These are phyloP conservation scores for Pogonocichla stellata DNA, from an alignment of 2,113 vertebrate species.

Conservation along the genomic window DNA sequence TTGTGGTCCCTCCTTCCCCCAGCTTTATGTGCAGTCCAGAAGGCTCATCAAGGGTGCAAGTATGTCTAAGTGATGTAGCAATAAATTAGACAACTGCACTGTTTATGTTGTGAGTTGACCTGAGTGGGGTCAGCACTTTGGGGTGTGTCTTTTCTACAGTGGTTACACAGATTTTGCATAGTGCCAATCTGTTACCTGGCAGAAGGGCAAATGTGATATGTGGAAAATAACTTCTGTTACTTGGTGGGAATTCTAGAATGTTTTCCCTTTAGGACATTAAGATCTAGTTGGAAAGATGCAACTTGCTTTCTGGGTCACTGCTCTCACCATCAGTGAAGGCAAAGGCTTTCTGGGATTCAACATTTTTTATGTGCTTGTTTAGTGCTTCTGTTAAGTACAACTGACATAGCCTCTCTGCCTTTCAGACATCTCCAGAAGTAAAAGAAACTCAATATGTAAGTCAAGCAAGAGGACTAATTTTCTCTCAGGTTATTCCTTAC, in stretches of 20 bases:
- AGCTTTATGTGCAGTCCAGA: neutral
- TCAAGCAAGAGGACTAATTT: constrained; percentile 6
- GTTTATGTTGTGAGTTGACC: neutral
- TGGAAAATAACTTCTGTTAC: neutral
- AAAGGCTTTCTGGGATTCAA: neutral
- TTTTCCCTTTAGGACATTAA: neutral
- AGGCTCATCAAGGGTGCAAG: neutral
- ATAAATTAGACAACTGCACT: neutral
- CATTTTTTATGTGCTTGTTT: neutral
- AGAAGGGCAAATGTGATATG: neutral
- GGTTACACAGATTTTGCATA: neutral
- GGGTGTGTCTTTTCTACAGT: accelerated
- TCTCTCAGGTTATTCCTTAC: neutral
- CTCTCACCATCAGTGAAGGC: constrained; percentile 1
- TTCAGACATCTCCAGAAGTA: neutral
- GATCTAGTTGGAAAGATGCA: neutral
- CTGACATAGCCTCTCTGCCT: neutral
- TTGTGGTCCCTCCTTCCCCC: neutral
- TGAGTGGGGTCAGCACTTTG: neutral
- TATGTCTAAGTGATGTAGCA: neutral
- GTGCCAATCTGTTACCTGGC: neutral
- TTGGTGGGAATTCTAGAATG: neutral
- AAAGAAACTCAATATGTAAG: neutral
- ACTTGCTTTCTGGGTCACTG: constrained; percentile 7
- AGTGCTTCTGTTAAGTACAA: constrained; percentile 26